A percentile compares a stretch with the other conserved stretches of the same genome.
Conservation (phyloP, 2,797 vertebrate species). For the Parauchenoglanis ngamensis region DNA sequence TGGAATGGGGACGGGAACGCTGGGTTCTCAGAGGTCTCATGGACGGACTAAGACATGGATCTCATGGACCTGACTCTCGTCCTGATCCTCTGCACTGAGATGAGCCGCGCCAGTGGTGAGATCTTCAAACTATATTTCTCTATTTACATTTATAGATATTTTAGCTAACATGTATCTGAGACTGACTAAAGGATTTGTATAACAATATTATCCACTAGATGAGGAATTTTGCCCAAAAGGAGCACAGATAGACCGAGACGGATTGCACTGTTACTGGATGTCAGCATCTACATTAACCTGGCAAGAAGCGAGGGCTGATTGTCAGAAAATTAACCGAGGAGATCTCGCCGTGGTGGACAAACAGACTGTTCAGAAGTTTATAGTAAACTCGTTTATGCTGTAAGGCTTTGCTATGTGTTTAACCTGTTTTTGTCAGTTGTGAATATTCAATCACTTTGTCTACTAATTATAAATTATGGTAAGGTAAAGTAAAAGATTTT, state of each 20-base stretch:
- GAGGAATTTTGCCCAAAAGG: slow-evolving; percentile 69
- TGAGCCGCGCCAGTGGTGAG: slow-evolving; percentile 51
- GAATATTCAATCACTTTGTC: background rate
- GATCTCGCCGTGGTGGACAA: slow-evolving; percentile 66
- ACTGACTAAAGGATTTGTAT: background rate
- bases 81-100: slow-evolving; percentile 48
- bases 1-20: background rate
- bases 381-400: slow-evolving; percentile 68
- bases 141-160: background rate
- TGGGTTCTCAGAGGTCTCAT: slow-evolving; percentile 1
- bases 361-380: slow-evolving; percentile 65
- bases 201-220: slow-evolving; percentile 57
- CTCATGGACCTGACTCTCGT: slow-evolving; percentile 42
- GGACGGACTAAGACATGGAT: slow-evolving; percentile 35
- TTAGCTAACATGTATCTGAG: background rate
- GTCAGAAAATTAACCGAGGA: slow-evolving; percentile 61
- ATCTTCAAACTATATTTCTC: slow-evolving; percentile 21
- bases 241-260: slow-evolving; percentile 63
- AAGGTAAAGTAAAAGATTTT: background rate
- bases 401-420: slow-evolving; percentile 55
- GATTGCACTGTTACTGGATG: slow-evolving; percentile 76
- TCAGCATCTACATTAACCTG: slow-evolving; percentile 61
- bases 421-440: background rate
- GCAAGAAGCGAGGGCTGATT: slow-evolving; percentile 64
- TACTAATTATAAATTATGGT: background rate